phyloP scores from a whole-genome alignment of 2,113 vertebrate genomes.

The Paradoxurus hermaphroditus region DNA sequence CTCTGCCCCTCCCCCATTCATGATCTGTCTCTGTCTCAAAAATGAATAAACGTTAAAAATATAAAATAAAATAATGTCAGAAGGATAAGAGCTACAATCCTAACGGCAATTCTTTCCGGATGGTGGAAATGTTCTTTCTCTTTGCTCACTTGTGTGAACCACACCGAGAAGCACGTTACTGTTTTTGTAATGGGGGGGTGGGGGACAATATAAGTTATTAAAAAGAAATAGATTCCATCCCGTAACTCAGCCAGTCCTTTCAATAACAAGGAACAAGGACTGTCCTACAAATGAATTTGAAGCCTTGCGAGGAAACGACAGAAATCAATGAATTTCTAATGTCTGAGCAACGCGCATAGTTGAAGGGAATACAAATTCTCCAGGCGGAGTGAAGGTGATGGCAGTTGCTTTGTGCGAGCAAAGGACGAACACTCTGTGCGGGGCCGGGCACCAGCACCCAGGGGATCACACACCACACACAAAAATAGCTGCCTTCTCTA shows the following conservation, averaged over 20 bases:
- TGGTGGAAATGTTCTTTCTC: background rate
- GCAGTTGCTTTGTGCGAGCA: background rate
- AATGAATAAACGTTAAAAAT: too few relatives aligned
- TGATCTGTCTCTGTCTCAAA: too few relatives aligned
- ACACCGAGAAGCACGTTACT: background rate
- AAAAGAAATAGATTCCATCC: constrained; percentile 55
- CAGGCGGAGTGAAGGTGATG: background rate
- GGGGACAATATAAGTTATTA: background rate
- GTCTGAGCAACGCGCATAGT: background rate
- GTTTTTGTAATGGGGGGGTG: background rate
- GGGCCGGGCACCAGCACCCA: background rate
- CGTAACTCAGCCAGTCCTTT: background rate
- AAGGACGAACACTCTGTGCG: background rate
- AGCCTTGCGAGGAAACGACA: background rate
- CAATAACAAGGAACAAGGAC: background rate
- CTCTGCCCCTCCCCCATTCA: too few relatives aligned
- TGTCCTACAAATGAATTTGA: constrained; percentile 41
- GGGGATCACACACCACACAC: background rate
- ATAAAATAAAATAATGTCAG: too few relatives aligned
- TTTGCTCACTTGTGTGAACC: background rate
- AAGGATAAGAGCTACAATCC: constrained; percentile 13
- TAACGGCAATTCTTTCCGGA: background rate
- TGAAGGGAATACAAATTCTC: constrained; percentile 52
- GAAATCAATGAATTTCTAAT: constrained; percentile 63
- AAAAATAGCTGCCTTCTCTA: background rate